phyloP scores from a whole-genome alignment of 2,797 vertebrate species.

The Sebastes dallii region DNA sequence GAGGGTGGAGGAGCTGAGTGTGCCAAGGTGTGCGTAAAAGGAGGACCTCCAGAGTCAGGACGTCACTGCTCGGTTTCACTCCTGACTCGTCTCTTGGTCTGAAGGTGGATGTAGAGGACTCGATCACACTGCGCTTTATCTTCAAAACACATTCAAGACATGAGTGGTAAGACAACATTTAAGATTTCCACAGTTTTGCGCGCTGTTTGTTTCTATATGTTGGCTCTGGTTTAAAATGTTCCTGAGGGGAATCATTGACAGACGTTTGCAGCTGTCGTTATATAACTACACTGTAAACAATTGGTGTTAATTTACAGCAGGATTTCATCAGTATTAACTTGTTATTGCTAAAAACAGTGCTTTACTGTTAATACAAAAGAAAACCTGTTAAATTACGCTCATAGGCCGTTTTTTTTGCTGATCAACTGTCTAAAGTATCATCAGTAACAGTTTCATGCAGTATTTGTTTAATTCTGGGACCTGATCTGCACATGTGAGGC shows the following conservation, averaged over 20 bases:
- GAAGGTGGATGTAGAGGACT: background rate
- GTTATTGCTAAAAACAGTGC: no score
- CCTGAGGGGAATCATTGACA: background rate
- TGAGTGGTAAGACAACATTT: constrained; percentile 69
- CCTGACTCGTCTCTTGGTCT: background rate
- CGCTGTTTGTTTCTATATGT: background rate
- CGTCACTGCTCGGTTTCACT: background rate
- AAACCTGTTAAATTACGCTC: no score
- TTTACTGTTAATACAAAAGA: no score
- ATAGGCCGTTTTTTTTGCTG: no score
- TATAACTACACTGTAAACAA: no score
- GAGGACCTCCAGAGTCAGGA: background rate
- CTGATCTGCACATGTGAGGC: no score
- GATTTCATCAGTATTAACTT: no score
- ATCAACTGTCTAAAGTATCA: no score
- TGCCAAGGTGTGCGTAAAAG: constrained; percentile 13
- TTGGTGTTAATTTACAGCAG: no score
- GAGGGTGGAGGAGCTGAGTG: background rate
- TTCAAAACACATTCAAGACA: constrained; percentile 3
- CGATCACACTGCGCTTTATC: background rate
- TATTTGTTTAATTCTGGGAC: no score
- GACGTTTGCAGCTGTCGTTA: background rate
- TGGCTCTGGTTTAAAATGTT: background rate
- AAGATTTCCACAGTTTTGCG: background rate
- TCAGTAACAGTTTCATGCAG: no score